Percentiles rank a stretch among this genome's conserved stretches.
Conservation (phyloP, 2,113 vertebrate species). For the Plectropomus leopardus region DNA sequence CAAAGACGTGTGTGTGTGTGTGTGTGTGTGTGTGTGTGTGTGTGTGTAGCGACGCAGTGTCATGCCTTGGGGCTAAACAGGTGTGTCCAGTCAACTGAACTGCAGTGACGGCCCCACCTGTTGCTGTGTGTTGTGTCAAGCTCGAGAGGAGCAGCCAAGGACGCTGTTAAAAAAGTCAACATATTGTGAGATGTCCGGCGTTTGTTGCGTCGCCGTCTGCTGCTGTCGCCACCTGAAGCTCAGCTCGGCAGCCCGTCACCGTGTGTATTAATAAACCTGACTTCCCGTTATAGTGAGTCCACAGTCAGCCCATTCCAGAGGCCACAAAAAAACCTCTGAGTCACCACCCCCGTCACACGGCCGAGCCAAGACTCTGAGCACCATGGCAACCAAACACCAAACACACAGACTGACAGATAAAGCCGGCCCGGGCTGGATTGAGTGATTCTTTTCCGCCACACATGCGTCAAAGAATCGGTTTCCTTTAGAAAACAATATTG, state of each 20-base stretch:
- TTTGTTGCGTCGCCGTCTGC: constrained; percentile 5
- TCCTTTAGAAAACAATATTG: constrained; percentile 30
- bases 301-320: constrained; percentile 50
- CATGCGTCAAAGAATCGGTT: constrained; percentile 36
- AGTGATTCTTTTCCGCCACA: constrained; percentile 31
- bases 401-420: constrained; percentile 61
- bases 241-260: background rate
- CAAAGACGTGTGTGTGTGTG: too few species aligned
- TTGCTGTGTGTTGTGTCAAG: constrained; percentile 26
- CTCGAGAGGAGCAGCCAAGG: background rate
- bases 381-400: constrained; percentile 83
- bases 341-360: constrained; percentile 72
- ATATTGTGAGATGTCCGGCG: background rate
- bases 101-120: constrained; percentile 44
- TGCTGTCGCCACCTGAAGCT: background rate
- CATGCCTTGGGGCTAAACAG: constrained; percentile 55
- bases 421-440: constrained; percentile 12
- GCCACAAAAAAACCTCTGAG: constrained; percentile 73
- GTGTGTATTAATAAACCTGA: constrained; percentile 61
- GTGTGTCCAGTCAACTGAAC: constrained; percentile 46
- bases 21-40: too few species aligned
- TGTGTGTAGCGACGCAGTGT: constrained; percentile 22
- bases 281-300: constrained; percentile 48
- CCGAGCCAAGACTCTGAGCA: constrained; percentile 44
- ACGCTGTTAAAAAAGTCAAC: background rate